phyloP scores from a whole-genome alignment of 1,140 invertebrate genomes.

The Lepidotrigona ventralis region DNA sequence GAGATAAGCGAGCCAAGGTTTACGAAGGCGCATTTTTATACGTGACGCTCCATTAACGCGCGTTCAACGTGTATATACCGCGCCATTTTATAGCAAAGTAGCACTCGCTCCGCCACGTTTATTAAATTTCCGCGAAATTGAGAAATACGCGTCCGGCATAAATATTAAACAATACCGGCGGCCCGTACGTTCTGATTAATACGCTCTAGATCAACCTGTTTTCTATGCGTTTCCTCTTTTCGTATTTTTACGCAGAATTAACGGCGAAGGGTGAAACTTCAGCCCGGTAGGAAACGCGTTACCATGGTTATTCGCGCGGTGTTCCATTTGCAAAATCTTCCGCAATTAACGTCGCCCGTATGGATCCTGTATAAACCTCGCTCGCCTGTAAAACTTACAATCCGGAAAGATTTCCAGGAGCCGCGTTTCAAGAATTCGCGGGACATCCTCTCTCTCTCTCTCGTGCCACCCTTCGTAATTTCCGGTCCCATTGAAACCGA shows the following conservation, averaged over 20 bases:
- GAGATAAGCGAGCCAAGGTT: background rate
- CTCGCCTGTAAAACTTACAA: constrained; percentile 30
- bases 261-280: background rate
- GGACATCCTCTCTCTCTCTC: too few species aligned
- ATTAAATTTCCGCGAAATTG: constrained; percentile 14
- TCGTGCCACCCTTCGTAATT: background rate
- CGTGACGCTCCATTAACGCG: too few species aligned
- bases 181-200: constrained; percentile 9
- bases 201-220: background rate
- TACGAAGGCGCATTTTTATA: constrained; percentile 3
- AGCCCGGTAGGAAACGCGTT: background rate
- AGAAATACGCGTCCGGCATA: constrained; percentile 1
- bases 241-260: constrained; percentile 9
- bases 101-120: background rate
- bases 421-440: background rate
- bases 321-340: constrained; percentile 40
- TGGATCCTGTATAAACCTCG: constrained; percentile 19
- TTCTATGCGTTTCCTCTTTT: too few species aligned
- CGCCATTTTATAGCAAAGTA: constrained; percentile 15
- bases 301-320: constrained; percentile 15
- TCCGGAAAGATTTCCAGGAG: constrained; percentile 12
- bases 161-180: background rate
- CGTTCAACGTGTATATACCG: background rate
- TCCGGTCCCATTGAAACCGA: background rate
- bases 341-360: constrained; percentile 30